Conservation (phyloP, 2,888 invertebrate genomes). For the Spodoptera exigua region DNA sequence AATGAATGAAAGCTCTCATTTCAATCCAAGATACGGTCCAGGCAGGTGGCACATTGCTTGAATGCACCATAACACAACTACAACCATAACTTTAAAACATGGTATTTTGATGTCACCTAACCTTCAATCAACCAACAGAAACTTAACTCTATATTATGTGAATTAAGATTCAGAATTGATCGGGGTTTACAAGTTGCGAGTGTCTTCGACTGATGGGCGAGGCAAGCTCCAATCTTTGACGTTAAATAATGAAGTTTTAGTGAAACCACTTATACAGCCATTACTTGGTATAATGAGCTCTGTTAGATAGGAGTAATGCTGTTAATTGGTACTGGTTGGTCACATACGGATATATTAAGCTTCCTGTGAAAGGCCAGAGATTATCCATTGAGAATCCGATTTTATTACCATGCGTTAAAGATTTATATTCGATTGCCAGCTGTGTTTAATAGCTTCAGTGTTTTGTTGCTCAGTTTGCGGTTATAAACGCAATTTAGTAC, state of each 20-base stretch:
- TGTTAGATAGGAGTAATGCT: conserved; percentile 80
- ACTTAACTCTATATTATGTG: not conserved
- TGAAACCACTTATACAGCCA: conserved; percentile 78
- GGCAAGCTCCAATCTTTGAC: conserved; percentile 75
- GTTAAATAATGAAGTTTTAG: conserved; percentile 81
- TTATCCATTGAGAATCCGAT: conserved; percentile 29
- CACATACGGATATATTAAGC: conserved; percentile 37
- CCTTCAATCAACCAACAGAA: conserved; percentile 10
- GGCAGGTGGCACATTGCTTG: conserved; percentile 48
- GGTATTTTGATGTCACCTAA: conserved; percentile 47
- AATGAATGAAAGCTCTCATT: conserved; percentile 31
- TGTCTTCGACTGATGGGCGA: conserved; percentile 71
- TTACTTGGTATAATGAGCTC: conserved; percentile 78
- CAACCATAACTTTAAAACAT: conserved; percentile 56
- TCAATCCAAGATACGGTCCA: conserved; percentile 9
- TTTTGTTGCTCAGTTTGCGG: conserved; percentile 6
- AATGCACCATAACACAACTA: conserved; percentile 40
- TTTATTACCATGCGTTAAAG: conserved; percentile 38
- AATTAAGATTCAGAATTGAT: conserved; percentile 55
- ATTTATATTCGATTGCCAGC: conserved; percentile 18
- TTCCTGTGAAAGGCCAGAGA: conserved; percentile 32
- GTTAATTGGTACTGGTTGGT: conserved; percentile 73
- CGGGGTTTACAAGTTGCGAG: conserved; percentile 55
- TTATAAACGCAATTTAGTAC: too few relatives aligned
- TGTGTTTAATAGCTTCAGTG: conserved; percentile 14